Evolutionary conservation across 1,140 invertebrate species (phyloP).

Genomic region (Akabosia matsudoensis): DNA sequence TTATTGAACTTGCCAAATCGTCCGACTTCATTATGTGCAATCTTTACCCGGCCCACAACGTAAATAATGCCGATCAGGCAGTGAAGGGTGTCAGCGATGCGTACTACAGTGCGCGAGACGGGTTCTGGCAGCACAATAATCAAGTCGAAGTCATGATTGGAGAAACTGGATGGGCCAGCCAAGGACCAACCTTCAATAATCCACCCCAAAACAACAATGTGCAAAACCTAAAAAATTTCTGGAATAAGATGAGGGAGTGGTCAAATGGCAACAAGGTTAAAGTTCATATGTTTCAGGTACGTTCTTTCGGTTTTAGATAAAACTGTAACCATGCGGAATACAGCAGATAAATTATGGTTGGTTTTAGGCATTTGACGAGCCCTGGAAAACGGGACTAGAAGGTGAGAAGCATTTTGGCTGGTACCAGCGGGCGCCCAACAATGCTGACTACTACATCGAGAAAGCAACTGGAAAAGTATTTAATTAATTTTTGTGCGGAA

Average conservation of each 20-base stretch:
- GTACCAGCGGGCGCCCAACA: conserved; percentile 15
- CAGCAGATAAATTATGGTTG: no score
- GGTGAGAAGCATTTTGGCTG: conserved; percentile 16
- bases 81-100: conserved; percentile 9
- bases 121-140: neutral
- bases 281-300: conserved; percentile 25
- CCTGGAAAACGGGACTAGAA: neutral
- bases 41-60: neutral
- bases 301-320: no score
- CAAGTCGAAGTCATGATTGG: conserved; percentile 23
- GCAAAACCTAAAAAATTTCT: conserved; percentile 29
- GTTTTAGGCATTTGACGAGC: conserved; percentile 23
- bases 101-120: conserved; percentile 1
- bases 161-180: conserved; percentile 27
- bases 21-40: conserved; percentile 35
- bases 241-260: conserved; percentile 27
- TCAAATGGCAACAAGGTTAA: neutral
- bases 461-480: conserved; percentile 32
- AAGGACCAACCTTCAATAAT: conserved; percentile 17
- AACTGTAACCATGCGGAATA: no score
- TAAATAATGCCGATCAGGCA: neutral
- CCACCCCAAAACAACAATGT: neutral
- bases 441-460: conserved; percentile 27
- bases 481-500: conserved; percentile 23
- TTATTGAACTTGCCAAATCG: conserved; percentile 21